These are phyloP conservation scores for Poicephalus meyeri DNA, from an alignment of 2,113 vertebrate genomes.

Conservation along the genomic window DNA sequence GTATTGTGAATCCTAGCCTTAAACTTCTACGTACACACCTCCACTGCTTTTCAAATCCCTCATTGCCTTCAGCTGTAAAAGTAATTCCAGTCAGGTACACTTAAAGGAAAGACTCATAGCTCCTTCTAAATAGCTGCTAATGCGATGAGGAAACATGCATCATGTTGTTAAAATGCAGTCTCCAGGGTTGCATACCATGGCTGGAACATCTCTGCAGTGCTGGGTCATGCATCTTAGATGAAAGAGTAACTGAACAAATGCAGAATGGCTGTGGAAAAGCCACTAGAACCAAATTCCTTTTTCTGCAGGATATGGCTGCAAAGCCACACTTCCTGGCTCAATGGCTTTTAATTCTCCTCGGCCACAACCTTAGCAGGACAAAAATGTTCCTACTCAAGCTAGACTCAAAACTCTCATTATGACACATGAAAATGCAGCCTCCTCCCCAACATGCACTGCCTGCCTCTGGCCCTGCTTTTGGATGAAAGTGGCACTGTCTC, in stretches of 20 bases:
- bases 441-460: not conserved
- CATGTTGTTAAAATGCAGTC: not conserved
- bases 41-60: not conserved
- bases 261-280: not conserved
- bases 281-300: not conserved
- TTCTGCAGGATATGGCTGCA: not conserved
- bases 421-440: not conserved
- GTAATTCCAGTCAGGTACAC: not conserved
- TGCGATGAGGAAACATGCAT: not conserved
- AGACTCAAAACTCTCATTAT: not conserved
- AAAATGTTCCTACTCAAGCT: not conserved
- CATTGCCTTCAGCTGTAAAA: not conserved
- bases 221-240: not conserved
- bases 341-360: not conserved
- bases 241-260: not conserved
- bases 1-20: not conserved
- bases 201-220: not conserved
- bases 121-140: not conserved
- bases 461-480: not conserved
- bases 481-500: not conserved
- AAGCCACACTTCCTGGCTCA: not conserved
- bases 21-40: not conserved
- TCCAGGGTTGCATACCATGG: not conserved
- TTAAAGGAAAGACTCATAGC: not conserved
- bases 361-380: not conserved